Evolutionary conservation across 2,888 invertebrate species (phyloP).

Genomic region (Pycnomerus fuliginosus): DNA sequence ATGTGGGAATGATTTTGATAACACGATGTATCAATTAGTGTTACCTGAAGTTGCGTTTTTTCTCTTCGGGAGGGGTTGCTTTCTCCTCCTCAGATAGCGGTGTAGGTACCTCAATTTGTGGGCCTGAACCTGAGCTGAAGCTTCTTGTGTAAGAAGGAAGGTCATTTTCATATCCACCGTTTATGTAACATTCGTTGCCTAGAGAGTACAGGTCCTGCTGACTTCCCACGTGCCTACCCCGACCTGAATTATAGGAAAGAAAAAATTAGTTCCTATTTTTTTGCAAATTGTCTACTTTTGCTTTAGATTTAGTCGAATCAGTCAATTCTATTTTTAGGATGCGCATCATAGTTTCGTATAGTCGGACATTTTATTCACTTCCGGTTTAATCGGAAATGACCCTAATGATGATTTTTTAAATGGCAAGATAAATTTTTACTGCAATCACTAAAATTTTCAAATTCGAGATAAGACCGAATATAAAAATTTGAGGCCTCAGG

Average conservation of each 20-base stretch:
- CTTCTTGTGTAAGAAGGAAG: slow-evolving; percentile 16
- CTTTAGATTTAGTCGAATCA: too few species aligned
- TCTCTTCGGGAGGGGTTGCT: slow-evolving; percentile 51
- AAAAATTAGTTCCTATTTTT: neutral
- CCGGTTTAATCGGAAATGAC: too few species aligned
- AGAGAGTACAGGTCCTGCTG: slow-evolving; percentile 24
- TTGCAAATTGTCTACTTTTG: too few species aligned
- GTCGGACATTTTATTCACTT: too few species aligned
- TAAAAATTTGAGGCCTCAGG: too few species aligned
- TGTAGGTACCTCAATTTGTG: slow-evolving; percentile 19
- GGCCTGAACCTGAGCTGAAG: slow-evolving; percentile 16
- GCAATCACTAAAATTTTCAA: too few species aligned
- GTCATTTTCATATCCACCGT: slow-evolving; percentile 26
- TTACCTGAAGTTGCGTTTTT: slow-evolving; percentile 55
- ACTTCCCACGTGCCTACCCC: slow-evolving; percentile 12
- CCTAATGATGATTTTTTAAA: too few species aligned
- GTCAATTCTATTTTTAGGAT: too few species aligned
- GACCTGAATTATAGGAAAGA: neutral
- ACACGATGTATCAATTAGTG: neutral
- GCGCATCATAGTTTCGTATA: too few species aligned
- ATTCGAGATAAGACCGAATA: too few species aligned
- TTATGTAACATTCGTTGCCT: slow-evolving; percentile 25
- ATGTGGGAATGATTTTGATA: neutral
- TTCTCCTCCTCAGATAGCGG: slow-evolving; percentile 13
- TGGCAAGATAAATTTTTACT: too few species aligned